Conservation (phyloP, 2,797 vertebrate species). For the Chiloscyllium punctatum region DNA sequence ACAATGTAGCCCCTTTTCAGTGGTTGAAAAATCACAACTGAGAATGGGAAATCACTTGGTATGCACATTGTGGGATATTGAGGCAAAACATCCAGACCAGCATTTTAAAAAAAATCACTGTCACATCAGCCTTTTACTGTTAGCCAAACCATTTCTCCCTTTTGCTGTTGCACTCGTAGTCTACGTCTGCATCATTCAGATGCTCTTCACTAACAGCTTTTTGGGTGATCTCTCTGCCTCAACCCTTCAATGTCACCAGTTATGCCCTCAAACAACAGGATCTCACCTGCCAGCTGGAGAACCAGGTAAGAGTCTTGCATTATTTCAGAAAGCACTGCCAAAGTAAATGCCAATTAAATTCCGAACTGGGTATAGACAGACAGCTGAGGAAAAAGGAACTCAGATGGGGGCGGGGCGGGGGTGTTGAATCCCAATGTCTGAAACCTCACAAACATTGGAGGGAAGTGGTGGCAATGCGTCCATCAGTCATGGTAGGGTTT, state of each 20-base stretch:
- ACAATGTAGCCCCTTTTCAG: background rate
- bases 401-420: too few species aligned
- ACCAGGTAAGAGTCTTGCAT: too few species aligned
- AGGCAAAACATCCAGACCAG: background rate
- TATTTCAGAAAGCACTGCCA: too few species aligned
- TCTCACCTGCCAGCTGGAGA: too few species aligned
- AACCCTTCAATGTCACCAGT: background rate
- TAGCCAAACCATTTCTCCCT: background rate
- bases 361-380: too few species aligned
- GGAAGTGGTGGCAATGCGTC: too few species aligned
- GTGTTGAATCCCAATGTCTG: too few species aligned
- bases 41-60: background rate
- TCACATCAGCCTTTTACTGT: background rate
- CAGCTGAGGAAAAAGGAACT: too few species aligned
- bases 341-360: too few species aligned
- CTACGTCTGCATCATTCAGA: background rate
- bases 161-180: background rate
- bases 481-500: too few species aligned
- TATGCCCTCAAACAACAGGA: background rate
- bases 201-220: background rate
- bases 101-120: background rate
- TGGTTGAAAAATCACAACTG: background rate
- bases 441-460: too few species aligned
- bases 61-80: background rate
- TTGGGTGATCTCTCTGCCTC: background rate